A percentile compares a stretch with the other conserved stretches of the same genome.
Conservation (phyloP, 2,888 invertebrate species). For the Himalopsyche japonica region DNA sequence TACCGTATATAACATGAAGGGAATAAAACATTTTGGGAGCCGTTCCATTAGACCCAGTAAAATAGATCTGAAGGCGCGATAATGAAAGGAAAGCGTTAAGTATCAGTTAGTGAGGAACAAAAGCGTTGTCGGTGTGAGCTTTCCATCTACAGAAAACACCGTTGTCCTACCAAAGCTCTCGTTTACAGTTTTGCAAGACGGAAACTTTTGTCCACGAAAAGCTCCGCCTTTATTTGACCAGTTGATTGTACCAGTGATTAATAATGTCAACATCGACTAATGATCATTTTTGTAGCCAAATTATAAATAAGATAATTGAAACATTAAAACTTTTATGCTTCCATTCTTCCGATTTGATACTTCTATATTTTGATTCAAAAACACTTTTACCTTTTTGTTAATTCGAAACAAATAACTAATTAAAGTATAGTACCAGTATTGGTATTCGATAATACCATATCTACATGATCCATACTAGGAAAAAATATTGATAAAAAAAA, state of each 20-base stretch:
- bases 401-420: too few relatives aligned
- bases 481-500: too few relatives aligned
- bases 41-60: background rate
- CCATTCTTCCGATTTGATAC: too few relatives aligned
- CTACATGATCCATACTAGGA: too few relatives aligned
- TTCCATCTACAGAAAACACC: background rate
- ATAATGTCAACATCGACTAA: too few relatives aligned
- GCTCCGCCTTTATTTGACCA: background rate
- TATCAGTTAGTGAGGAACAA: conserved; percentile 1
- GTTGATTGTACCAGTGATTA: background rate
- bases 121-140: background rate
- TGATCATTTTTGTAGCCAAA: too few relatives aligned
- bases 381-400: too few relatives aligned
- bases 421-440: too few relatives aligned
- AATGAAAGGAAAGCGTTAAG: background rate
- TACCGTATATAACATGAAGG: background rate
- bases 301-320: too few relatives aligned
- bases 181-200: background rate
- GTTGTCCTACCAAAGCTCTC: background rate
- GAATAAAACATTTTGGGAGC: background rate
- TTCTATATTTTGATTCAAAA: too few relatives aligned
- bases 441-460: too few relatives aligned
- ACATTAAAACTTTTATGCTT: too few relatives aligned
- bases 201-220: background rate
- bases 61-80: background rate